Base-by-base conservation (phyloP, 2,113 vertebrate species). In the Sorex araneus region DNA sequence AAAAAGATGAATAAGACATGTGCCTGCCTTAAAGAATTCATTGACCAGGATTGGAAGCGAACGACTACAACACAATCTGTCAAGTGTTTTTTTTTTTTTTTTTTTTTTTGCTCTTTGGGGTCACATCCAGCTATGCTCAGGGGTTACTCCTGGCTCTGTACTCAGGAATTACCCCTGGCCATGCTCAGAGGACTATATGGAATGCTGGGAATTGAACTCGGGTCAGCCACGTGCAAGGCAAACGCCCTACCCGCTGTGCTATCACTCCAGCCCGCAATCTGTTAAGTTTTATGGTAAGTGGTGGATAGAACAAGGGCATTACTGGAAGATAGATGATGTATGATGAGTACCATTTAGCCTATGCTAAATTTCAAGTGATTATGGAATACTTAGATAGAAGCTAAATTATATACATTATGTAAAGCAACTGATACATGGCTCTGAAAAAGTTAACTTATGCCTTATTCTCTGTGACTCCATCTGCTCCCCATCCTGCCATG, bases 391-490 rank as follows among this genome's bases (percentile, higher is more conserved):
- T 30, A 50, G 25, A 67, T 27, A 50, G 25, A 67, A 50, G 25
- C 32, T 77, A 91, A 87, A 84, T 85, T 66, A 66, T 50, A 84
- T 70, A 91, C 84, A 84, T 85, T 66, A 66, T 50, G 80, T 64
- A 43, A 88, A 88, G 25, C 28, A 94, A 23, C 4, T 60, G 64
- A 74, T 28, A 87, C 0, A 67, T 4, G 36, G 36, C 21, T 84
- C 66, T 87, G n/a, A 78, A 91, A 91, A 89, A 21, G 67, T 60
- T 75, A 78, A 50, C 60, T 30, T 54, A 43, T n/a, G 12, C 12
- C 43, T 54, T 69, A 28, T 88, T 57, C 50, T 45, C 18, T 40
- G 80, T 82, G 45, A 90, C 16, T 93, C 74, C 36, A 80, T 75
- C 34, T 32, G 27, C 2, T 70, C 40, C 6, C 36, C 4, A 78